These are phyloP conservation scores for Aethina tumida DNA, from an alignment of 1,140 invertebrate species.

Conservation along the genomic window DNA sequence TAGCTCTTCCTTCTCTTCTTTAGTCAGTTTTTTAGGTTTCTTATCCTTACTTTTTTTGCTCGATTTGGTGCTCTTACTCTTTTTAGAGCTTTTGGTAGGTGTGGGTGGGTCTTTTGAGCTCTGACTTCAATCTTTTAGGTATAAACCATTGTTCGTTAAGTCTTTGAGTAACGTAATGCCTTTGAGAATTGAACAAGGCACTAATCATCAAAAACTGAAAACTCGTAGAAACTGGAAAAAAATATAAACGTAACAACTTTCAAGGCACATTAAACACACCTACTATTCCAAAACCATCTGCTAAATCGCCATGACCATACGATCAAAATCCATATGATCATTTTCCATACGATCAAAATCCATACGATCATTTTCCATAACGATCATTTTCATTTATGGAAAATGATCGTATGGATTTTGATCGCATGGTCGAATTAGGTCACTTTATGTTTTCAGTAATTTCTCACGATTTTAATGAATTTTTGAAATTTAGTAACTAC, in stretches of 20 bases:
- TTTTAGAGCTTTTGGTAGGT: conserved; percentile 13
- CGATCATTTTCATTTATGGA: too few species aligned
- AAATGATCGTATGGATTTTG: too few species aligned
- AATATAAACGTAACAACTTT: too few species aligned
- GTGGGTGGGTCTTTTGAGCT: conserved; percentile 18
- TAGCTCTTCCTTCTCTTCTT: conserved; percentile 19
- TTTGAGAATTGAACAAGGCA: conserved; percentile 14
- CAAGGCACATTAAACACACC: too few species aligned
- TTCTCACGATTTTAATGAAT: too few species aligned
- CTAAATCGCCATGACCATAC: conserved; percentile 8
- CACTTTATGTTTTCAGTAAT: too few species aligned
- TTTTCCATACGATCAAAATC: too few species aligned
- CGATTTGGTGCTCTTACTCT: conserved; percentile 13
- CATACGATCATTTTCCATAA: too few species aligned
- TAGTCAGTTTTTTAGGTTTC: conserved; percentile 15
- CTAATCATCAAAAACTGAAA: conserved; percentile 17
- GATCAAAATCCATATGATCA: too few species aligned
- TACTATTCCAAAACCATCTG: conserved; percentile 14
- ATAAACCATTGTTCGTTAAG: conserved; percentile 22
- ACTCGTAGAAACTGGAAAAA: conserved; percentile 18
- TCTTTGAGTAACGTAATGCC: conserved; percentile 20
- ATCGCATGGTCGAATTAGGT: too few species aligned
- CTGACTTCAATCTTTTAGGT: conserved; percentile 20
- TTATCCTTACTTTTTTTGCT: conserved; percentile 15
- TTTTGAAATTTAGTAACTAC: too few species aligned